A percentile compares a stretch with the other conserved stretches of the same genome.
Conservation (phyloP, 2,888 invertebrate species). For the Coenonympha glycerion region DNA sequence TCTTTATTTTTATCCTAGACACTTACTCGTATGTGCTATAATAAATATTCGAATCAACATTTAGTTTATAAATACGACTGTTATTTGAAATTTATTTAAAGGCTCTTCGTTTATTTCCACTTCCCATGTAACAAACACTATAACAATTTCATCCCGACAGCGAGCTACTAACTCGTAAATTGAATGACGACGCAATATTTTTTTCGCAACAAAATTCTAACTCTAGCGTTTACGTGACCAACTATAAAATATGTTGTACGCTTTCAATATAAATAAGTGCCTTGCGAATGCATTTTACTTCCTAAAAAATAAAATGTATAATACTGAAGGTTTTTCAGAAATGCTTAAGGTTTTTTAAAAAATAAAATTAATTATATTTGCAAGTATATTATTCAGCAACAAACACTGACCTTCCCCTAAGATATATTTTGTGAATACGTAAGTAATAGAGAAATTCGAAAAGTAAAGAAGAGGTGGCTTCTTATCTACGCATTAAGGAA, state of each 20-base stretch:
- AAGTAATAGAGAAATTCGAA: too few species aligned
- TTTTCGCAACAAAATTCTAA: conserved; percentile 22
- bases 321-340: too few species aligned
- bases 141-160: conserved; percentile 16
- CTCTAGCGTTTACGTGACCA: conserved; percentile 26
- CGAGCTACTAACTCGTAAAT: conserved; percentile 20
- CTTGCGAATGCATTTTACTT: conserved; percentile 27
- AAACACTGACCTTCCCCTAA: too few species aligned
- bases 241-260: conserved; percentile 25
- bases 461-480: too few species aligned
- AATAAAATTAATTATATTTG: too few species aligned
- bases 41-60: neutral
- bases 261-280: conserved; percentile 26
- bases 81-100: neutral
- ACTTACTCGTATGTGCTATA: too few species aligned
- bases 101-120: neutral
- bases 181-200: conserved; percentile 26
- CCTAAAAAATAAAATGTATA: conserved; percentile 25
- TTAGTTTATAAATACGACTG: neutral
- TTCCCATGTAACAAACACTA: neutral
- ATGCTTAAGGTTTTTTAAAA: conserved; percentile 21
- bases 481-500: too few species aligned
- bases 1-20: too few species aligned
- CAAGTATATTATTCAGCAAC: too few species aligned
- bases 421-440: too few species aligned